Evolutionary conservation across 2,113 vertebrate species (phyloP), one percentile per base, ranked within the genome.

Genomic region (Lagenorhynchus albirostris): DNA sequence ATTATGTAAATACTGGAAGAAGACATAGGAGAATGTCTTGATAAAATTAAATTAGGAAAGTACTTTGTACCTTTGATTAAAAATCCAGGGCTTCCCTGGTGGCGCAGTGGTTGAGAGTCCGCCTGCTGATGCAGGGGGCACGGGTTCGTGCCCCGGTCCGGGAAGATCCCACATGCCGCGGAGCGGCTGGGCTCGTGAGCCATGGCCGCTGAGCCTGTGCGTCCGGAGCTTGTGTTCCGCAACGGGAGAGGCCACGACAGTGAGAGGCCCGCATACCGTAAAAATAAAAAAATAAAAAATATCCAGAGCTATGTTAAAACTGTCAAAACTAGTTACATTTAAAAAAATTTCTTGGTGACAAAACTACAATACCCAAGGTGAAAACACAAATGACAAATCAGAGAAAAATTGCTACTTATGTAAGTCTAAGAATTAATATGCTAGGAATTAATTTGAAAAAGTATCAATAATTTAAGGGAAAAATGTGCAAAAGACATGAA

Each of bases 251-350:
- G 9, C 44, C 44, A 47, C 44, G 9, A 47, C 44, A 47, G 44
- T 47, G 44, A 47, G 44, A 47, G 44, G 44, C 44, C 44, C 2
- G 10, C 8, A 0, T 47, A 47, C 44, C 9, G 44, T 11, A 47
- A 47, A 68, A 89, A 94, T 89, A 60, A 68, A 89, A 94, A 91
- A 60, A 68, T 86, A 92, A 89, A 60, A 68, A 89, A 94, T 89
- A 53, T 76, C 18, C 38, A 60, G 44, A 89, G 36, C 25, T 77
- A 74, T 85, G 86, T 79, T 82, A 50, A 80, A 94, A 84, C 26
- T 88, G 21, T 67, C 2, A 58, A 89, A 79, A 92, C 31, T 77
- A 60, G 60, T 55, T 73, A 88, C 5, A 65, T 71, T 58, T 26
- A 74, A 67, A 67, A 71, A 80, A 33, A 7, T 6, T 17, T 36